Base-by-base conservation (phyloP, 2,797 vertebrate species). In the Microcaecilia unicolor region DNA sequence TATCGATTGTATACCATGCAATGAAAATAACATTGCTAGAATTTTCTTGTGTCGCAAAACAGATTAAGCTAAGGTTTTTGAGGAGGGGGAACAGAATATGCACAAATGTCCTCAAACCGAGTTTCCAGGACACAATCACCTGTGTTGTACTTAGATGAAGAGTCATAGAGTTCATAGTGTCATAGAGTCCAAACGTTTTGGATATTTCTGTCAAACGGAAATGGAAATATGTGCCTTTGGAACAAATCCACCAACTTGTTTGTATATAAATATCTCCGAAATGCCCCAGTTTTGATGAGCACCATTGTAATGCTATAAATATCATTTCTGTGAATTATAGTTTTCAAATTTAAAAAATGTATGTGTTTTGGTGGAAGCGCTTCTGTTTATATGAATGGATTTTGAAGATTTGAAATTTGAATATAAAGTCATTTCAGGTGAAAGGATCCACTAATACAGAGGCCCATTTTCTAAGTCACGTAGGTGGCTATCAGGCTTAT, bases 301-400 rank as follows among this genome's bases (percentile, higher is more conserved):
- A 59, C 48, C 64, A 8, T 57, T 68, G 58, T 20, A 1, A 59
- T 66, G 54, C 59, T 48, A 34, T 53, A 55, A 23, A 48, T 35
- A 56, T 44, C 51, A 62, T 56, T 55, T 68, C 51, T 52, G 66
- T 64, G 68, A 72, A 54, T 51, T 61, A 54, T 31, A 44, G 44
- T 71, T 60, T 47, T 58, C 54, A 48, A 38, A 31, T 52, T 58
- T 71, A 70, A 73, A 73, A 73, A 73, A 73, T 73, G 55, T 40
- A 7, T 48, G 63, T 63, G 44, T 53, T 67, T 71, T 69, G 70
- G 65, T 71, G 70, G 65, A 50, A 56, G 2, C 31, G 10, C 13
- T 34, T 34, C 16, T 8, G 42, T 36, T 10, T 15, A 22, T 14
- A 13, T 9, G 5, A n/a, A n/a, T 9, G 8, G n/a, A 11, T 33